phyloP scores from a whole-genome alignment of 2,797 vertebrate genomes.

The Eidolon dupreanum region DNA sequence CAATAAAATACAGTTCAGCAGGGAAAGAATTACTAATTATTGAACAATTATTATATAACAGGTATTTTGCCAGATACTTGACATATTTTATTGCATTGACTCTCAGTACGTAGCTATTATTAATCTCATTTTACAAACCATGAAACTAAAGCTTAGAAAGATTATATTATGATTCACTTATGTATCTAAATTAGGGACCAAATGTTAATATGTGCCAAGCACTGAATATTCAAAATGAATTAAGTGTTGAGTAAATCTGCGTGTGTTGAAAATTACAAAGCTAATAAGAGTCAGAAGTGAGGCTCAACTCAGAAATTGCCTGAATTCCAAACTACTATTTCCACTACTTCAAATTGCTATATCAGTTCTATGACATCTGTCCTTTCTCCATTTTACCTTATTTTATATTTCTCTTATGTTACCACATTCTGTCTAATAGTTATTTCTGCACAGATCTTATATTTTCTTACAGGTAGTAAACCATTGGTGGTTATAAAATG shows the following conservation, averaged over 20 bases:
- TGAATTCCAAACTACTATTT: neutral
- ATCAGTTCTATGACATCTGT: neutral
- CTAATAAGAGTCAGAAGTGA: neutral
- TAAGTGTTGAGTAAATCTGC: neutral
- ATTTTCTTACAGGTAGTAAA: neutral
- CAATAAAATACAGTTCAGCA: neutral
- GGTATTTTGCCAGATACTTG: neutral
- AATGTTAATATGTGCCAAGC: neutral
- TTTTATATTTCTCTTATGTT: neutral
- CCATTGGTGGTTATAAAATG: neutral
- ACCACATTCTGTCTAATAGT: neutral
- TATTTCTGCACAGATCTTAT: neutral
- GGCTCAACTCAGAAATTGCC: neutral
- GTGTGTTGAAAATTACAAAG: too few relatives aligned
- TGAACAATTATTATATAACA: neutral
- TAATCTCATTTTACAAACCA: neutral
- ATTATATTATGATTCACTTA: neutral
- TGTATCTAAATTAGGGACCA: neutral
- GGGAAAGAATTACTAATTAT: neutral
- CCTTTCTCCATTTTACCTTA: neutral
- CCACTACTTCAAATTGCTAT: neutral
- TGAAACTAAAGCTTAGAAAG: neutral
- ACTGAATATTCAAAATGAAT: neutral
- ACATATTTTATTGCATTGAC: neutral
- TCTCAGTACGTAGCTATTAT: neutral